phyloP scores from a whole-genome alignment of 2,797 vertebrate genomes.

The Notamacropus eugenii region DNA sequence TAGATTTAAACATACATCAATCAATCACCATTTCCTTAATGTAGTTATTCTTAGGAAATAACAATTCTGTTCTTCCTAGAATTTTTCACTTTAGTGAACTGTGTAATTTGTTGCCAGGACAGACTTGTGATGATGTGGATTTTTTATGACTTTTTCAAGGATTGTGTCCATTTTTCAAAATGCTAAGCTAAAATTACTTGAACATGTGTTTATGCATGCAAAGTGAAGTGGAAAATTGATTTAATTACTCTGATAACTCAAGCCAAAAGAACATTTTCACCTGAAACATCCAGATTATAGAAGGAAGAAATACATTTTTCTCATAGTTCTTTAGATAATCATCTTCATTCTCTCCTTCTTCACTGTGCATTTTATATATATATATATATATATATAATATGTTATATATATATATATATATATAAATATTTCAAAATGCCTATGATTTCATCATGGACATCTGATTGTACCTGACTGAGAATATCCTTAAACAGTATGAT shows the following conservation, averaged over 20 bases:
- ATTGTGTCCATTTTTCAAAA: constrained; percentile 16
- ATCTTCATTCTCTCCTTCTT: background rate
- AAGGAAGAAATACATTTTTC: background rate
- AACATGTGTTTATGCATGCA: background rate
- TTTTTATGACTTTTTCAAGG: background rate
- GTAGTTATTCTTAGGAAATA: background rate
- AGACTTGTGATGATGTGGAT: background rate
- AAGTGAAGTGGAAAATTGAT: background rate
- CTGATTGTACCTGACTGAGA: background rate
- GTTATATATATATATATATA: background rate
- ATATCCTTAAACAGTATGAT: background rate
- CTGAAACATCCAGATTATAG: background rate
- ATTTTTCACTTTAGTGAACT: constrained; percentile 13
- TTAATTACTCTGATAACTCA: constrained; percentile 13
- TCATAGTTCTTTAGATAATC: background rate
- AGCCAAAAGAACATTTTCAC: constrained; percentile 28
- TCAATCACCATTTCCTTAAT: background rate
- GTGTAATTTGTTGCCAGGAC: background rate
- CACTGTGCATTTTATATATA: background rate
- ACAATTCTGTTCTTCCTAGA: background rate
- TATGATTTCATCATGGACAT: background rate
- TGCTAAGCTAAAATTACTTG: constrained; percentile 14
- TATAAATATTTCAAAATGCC: background rate
- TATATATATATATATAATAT: background rate
- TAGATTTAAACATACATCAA: background rate